phyloP scores from a whole-genome alignment of 2,888 invertebrate species.

The Scrobipalpa atriplicella region DNA sequence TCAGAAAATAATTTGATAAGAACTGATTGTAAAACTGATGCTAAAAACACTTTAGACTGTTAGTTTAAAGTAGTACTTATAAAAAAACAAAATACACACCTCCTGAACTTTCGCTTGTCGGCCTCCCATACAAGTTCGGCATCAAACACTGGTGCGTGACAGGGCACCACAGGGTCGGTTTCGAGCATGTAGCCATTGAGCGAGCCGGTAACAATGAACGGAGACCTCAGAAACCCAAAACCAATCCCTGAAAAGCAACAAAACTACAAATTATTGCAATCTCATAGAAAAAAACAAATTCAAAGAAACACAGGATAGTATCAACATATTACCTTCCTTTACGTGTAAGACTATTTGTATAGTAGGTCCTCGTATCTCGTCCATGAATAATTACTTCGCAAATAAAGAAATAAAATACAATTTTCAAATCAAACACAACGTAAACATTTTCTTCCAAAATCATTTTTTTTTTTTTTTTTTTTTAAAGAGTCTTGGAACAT shows the following conservation, averaged over 20 bases:
- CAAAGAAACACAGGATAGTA: background rate
- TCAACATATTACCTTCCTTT: constrained; percentile 80
- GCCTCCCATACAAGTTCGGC: constrained; percentile 92
- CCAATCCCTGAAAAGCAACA: constrained; percentile 74
- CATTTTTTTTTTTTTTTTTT: too few species aligned
- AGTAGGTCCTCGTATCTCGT: constrained; percentile 84
- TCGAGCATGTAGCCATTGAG: constrained; percentile 86
- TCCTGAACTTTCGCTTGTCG: constrained; percentile 86
- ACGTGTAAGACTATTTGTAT: constrained; percentile 86
- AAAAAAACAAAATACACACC: constrained; percentile 63
- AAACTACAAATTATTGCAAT: background rate
- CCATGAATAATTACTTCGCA: constrained; percentile 72
- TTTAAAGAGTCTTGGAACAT: too few species aligned
- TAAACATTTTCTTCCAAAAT: constrained; percentile 61
- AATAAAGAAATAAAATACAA: constrained; percentile 46
- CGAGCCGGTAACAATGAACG: constrained; percentile 83
- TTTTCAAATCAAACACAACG: constrained; percentile 61
- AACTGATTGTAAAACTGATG: too few species aligned
- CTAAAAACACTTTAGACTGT: too few species aligned
- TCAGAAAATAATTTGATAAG: too few species aligned
- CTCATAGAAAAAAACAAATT: background rate
- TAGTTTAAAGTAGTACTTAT: too few species aligned
- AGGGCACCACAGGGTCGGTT: constrained; percentile 84
- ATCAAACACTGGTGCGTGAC: constrained; percentile 84
- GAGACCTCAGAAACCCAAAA: constrained; percentile 79